These are phyloP conservation scores for Acrocephalus kingi DNA, from an alignment of 2,113 vertebrate species.

Conservation along the genomic window DNA sequence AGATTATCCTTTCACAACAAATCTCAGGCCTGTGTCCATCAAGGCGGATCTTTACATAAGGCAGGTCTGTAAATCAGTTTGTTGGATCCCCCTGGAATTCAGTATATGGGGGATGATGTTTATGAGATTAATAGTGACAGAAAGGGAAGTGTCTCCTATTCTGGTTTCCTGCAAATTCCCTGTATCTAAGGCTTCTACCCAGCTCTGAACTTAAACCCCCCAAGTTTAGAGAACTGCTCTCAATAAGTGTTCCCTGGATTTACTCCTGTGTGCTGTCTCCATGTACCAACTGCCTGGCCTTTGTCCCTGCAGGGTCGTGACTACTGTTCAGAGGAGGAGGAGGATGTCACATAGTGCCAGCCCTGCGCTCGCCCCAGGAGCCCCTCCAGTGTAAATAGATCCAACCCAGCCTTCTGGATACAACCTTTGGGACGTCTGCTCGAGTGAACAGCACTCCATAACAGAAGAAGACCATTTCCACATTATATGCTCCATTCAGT, in stretches of 20 bases:
- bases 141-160: neutral
- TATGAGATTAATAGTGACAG: neutral
- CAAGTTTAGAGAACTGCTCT: neutral
- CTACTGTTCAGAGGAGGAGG: constrained; percentile 97
- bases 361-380: constrained; percentile 48
- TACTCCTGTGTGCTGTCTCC: neutral
- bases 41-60: neutral
- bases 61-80: neutral
- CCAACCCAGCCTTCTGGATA: constrained; percentile 65
- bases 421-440: constrained; percentile 72
- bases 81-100: neutral
- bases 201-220: neutral
- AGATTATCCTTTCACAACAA: neutral
- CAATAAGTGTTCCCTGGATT: neutral
- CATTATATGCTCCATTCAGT: constrained; percentile 77
- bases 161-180: neutral
- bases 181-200: neutral
- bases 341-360: constrained; percentile 92
- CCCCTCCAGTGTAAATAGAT: constrained; percentile 82
- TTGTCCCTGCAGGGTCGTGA: constrained; percentile 84
- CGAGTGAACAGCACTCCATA: constrained; percentile 68
- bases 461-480: constrained; percentile 73
- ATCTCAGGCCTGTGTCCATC: neutral
- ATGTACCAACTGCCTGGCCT: neutral
- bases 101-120: rapidly evolving